These are phyloP conservation scores for Sula dactylatra DNA, from an alignment of 2,113 vertebrate genomes.

Conservation along the genomic window DNA sequence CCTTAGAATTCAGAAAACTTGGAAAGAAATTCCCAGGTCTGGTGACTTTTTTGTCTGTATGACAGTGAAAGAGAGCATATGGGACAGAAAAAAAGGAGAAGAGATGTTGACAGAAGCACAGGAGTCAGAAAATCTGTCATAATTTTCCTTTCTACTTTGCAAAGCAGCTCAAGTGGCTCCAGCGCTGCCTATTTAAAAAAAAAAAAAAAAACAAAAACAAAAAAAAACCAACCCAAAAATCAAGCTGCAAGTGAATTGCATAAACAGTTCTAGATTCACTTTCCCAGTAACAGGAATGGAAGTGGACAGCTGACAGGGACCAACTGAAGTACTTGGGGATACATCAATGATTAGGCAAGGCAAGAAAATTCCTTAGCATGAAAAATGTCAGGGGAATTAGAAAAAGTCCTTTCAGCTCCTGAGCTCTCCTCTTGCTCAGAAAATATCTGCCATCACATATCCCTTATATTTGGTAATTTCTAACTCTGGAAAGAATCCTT, in stretches of 20 bases:
- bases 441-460: neutral
- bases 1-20: neutral
- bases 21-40: neutral
- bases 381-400: neutral
- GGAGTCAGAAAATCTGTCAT: neutral
- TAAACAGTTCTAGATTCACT: neutral
- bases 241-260: neutral
- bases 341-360: neutral
- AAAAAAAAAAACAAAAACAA: neutral
- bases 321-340: neutral
- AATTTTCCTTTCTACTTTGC: neutral
- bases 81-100: neutral
- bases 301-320: neutral
- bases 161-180: neutral
- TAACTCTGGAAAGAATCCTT: neutral
- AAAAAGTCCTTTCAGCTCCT: neutral
- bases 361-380: neutral
- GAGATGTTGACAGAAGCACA: neutral
- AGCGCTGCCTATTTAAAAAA: neutral
- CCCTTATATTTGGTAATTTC: neutral
- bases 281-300: neutral
- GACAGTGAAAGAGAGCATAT: neutral
- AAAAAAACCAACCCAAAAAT: neutral
- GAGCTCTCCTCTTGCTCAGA: neutral
- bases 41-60: neutral